Base-by-base conservation (phyloP, 2,888 invertebrate genomes). In the Thymelicus lineola region DNA sequence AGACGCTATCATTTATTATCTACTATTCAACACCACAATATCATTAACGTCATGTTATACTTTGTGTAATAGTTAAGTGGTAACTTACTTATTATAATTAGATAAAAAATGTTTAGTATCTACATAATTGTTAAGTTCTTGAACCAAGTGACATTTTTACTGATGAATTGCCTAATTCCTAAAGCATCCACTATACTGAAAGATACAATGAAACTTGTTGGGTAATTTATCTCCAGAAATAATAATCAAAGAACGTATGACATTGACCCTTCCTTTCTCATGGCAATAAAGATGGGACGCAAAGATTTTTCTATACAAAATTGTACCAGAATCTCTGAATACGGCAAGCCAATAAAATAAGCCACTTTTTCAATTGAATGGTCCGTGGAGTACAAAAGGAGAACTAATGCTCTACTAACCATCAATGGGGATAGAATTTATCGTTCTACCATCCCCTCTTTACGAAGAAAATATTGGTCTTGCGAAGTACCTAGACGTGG, bases 401-500 rank as follows among this genome's bases (percentile, higher is more conserved):
- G 87, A 87, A 90, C 89, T 91, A 92, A 92, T 92, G 93, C 77
- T 89, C 83, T 87, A 87, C 86, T 90, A 91, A 91, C 86, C 89
- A 91, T 91, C 91, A 92, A 93, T 93, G 84, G 90, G 81, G 84
- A 86, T 82, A 82, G 83, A 89, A 93, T 93, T 92, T 93, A 93
- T 91, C 83, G 90, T 80, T 81, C 81, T 80, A 79, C 82, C 84
- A 83, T 82, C 88, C 90, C 90, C 89, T 88, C 86, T 87, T 86
- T 82, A 77, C 81, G 87, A 87, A 88, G 89, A 90, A 91, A 91
- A 93, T 92, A 91, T 91, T 93, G 86, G 90, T 90, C 90, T 92
- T 91, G 83, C 86, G 85, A 89, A 92, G 91, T 90, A 88, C 87
- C 86, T 86, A 90, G 90, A 91, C 91, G 86, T 86, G 89, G 89